A percentile compares a stretch with the other conserved stretches of the same genome.
phyloP scores from a whole-genome alignment of 1,140 invertebrate species.

The Drosophila prosaltans region DNA sequence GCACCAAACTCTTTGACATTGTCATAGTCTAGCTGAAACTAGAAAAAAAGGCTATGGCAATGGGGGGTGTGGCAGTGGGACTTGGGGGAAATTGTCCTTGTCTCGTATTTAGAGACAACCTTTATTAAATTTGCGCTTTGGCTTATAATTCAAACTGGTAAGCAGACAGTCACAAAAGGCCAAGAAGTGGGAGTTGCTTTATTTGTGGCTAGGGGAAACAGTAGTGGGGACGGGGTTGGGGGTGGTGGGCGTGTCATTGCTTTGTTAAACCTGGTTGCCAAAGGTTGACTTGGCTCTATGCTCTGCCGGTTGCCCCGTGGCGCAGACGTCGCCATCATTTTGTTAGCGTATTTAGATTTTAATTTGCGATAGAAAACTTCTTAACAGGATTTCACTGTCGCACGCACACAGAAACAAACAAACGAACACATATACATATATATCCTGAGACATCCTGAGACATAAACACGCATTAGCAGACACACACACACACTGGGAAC shows the following conservation, averaged over 20 bases:
- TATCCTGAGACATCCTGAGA: conserved; percentile 20
- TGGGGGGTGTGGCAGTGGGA: neutral
- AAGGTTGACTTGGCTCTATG: conserved; percentile 20
- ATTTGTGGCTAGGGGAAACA: too few species aligned
- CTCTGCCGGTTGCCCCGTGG: conserved; percentile 42
- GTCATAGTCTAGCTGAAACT: conserved; percentile 59
- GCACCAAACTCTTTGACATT: conserved; percentile 79
- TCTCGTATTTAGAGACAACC: conserved; percentile 52
- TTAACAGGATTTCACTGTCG: conserved; percentile 78
- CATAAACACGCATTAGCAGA: conserved; percentile 50
- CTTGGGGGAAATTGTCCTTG: conserved; percentile 36
- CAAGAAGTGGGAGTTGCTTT: too few species aligned
- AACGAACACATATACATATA: neutral
- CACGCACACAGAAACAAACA: conserved; percentile 2
- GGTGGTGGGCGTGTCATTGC: conserved; percentile 14
- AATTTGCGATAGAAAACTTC: conserved; percentile 81
- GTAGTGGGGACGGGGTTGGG: too few species aligned
- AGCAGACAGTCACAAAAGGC: conserved; percentile 60
- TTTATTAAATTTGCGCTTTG: conserved; percentile 76
- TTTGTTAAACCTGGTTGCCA: conserved; percentile 29
- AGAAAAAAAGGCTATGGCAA: conserved; percentile 2
- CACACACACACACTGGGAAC: conserved; percentile 48
- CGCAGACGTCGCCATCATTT: conserved; percentile 71
- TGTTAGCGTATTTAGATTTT: conserved; percentile 80
- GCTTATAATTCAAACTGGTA: conserved; percentile 78